Percentiles rank a stretch among this genome's conserved stretches.
phyloP scores from a whole-genome alignment of 1,140 invertebrate species.

The Caerostris darwini region DNA sequence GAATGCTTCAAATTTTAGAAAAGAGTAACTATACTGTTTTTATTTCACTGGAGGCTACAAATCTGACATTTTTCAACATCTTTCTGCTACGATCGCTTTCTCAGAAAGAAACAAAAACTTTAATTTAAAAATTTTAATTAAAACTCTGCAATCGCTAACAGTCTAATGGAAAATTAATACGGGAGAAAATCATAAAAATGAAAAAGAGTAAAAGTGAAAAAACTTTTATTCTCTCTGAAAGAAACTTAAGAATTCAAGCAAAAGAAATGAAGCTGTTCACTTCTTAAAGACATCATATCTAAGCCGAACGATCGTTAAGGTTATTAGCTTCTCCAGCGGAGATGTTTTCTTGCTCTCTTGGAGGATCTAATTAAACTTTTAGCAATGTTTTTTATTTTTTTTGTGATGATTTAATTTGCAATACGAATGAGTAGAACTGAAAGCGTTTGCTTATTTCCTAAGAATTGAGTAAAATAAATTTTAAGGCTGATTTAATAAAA shows the following conservation, averaged over 20 bases:
- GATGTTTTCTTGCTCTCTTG: conserved; percentile 6
- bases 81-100: background rate
- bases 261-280: conserved; percentile 7
- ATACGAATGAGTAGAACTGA: background rate
- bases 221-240: conserved; percentile 25
- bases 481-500: background rate
- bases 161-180: conserved; percentile 56
- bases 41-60: background rate
- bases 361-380: conserved; percentile 37
- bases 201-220: background rate
- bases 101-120: conserved; percentile 9
- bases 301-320: conserved; percentile 11
- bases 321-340: conserved; percentile 9
- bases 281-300: conserved; percentile 12
- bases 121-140: conserved; percentile 56
- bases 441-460: background rate
- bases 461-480: background rate
- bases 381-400: conserved; percentile 4
- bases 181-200: conserved; percentile 3
- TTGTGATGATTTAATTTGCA: conserved; percentile 18
- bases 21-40: background rate
- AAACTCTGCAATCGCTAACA: conserved; percentile 1
- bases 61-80: background rate
- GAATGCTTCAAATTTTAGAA: background rate
- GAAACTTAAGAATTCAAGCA: background rate